These are phyloP conservation scores for Ceryle rudis DNA, from an alignment of 2,797 vertebrate genomes.

Conservation along the genomic window DNA sequence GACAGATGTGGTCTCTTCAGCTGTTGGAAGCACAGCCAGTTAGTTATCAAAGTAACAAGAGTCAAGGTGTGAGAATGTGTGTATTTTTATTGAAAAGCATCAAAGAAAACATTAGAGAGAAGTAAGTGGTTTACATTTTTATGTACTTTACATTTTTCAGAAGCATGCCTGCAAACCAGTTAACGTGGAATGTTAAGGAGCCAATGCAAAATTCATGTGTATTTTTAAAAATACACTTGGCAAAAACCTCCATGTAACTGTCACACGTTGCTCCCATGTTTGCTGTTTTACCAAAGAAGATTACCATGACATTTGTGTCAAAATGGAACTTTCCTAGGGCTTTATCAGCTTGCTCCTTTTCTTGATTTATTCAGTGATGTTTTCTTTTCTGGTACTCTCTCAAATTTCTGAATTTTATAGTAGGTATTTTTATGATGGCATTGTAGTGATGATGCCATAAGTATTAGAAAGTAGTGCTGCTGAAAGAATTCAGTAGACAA, in stretches of 20 bases:
- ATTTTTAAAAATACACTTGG: background rate
- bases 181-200: background rate
- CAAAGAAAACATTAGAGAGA: background rate
- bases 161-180: background rate
- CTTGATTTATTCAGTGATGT: background rate
- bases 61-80: background rate
- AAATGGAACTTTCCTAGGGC: background rate
- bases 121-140: background rate
- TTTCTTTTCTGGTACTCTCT: background rate
- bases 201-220: background rate
- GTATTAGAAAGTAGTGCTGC: background rate
- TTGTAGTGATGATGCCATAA: background rate
- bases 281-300: background rate
- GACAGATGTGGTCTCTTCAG: background rate
- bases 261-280: background rate
- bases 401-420: background rate
- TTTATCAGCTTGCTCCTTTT: background rate
- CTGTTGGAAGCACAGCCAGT: background rate
- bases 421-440: background rate
- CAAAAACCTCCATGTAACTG: background rate
- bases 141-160: background rate
- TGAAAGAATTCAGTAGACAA: background rate
- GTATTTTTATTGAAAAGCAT: background rate
- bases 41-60: background rate
- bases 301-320: background rate